phyloP scores from a whole-genome alignment of 2,113 vertebrate species.

The Rhinogobius similis region DNA sequence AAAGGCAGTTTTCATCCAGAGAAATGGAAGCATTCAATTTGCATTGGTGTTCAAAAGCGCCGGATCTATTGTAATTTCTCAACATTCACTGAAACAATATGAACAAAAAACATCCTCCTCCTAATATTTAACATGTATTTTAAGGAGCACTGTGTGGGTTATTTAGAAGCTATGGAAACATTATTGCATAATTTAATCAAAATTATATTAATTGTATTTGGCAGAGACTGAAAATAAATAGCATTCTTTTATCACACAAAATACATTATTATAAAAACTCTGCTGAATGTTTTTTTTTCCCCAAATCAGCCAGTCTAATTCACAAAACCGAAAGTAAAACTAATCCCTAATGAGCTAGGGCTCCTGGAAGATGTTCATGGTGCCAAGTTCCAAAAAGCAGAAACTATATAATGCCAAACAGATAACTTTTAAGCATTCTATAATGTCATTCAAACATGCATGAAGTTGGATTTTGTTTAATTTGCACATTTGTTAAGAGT shows the following conservation, averaged over 20 bases:
- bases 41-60: background rate
- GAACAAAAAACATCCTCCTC: background rate
- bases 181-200: background rate
- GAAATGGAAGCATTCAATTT: conserved; percentile 32
- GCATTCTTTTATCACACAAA: background rate
- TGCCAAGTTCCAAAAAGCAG: background rate
- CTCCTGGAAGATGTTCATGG: background rate
- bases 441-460: background rate
- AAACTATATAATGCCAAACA: background rate
- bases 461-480: background rate
- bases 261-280: background rate
- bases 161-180: background rate
- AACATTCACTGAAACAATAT: background rate
- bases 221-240: background rate
- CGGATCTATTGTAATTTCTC: background rate
- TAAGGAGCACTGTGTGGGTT: too few species aligned
- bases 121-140: background rate
- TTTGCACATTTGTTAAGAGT: conserved; percentile 6
- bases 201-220: background rate
- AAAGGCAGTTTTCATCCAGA: conserved; percentile 31
- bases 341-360: background rate
- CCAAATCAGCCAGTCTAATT: background rate
- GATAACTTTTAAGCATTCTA: background rate
- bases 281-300: background rate
- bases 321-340: background rate